Base-by-base conservation (phyloP, 2,888 invertebrate species). In the Nudaria mundana region DNA sequence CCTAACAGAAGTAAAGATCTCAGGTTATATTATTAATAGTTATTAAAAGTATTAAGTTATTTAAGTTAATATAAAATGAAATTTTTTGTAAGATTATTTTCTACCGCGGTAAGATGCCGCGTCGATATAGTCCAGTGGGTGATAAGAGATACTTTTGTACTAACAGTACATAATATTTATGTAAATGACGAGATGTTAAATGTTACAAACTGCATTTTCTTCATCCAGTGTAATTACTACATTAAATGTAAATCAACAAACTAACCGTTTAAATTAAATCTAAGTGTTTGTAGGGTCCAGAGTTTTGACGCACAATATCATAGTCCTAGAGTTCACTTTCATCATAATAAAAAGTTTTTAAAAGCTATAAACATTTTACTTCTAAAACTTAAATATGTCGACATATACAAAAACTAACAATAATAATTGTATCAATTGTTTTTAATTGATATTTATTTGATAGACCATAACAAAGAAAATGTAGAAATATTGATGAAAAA, bases 281-380 rank as follows among this genome's bases (percentile, higher is more conserved):
- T 87, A 80, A 86, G 84, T 87, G 88, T 88, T 81, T 71, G 85
- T 87, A 88, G 88, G 88, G 87, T 87, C 88, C 88, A 87, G 88
- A 86, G 86, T 87, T 82, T 71, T 67, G 81, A 87, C 88, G 89
- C 89, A 89, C 89, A 88, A 88, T 87, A 84, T 85, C 84, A 84
- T 86, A 81, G 82, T 74, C 74, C 77, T 84, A 85, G 82, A 81
- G 55, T 66, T 82, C 87, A 86, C 86, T 81, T 76, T 82, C 85
- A 82, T 81, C 78, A 71, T 74, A 70, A 59, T 53, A 58, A 78
- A 72, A 65, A 60, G 32, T 73, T 76, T 76, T 71, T 66, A 77
- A 78, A 80, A 78, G 68, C 67, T 69, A 76, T 76, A 79, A 77
- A 71, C 75, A 76, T 78, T 79, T 80, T 77, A 80, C 76, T 82